Evolutionary conservation across 2,797 vertebrate species (phyloP), one percentile per base, ranked within the genome.

Genomic region (Enteromius paludinosus): DNA sequence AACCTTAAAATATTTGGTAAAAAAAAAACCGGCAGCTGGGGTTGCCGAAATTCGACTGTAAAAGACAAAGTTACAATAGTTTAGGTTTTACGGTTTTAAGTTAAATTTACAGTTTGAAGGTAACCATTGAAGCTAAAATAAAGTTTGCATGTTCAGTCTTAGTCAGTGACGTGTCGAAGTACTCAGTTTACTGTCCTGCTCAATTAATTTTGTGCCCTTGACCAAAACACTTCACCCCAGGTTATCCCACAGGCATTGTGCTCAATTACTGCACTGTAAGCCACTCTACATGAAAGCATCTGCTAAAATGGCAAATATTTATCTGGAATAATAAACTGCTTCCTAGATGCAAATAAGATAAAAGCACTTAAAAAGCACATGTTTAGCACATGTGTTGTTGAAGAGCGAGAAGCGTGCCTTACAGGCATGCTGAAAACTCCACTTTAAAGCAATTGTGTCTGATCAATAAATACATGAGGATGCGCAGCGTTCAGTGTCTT

Each of bases 401-500:
- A 65, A 52, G 23, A 61, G 59, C 15, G 0, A 61, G 47, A 35
- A 33, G 54, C 4, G 7, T 49, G 35, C 35, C n/a, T 56, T 65
- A 45, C 78, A 35, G 38, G 38, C 38, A 41, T 9, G 30, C 62
- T 73, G 68, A 84, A 82, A 59, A 82, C 75, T 74, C 76, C 56
- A 66, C 82, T 87, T 83, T 84, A 75, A 79, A 66, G 56, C 74
- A 70, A 87, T 84, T 78, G 71, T 73, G 71, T 83, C 64, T 56
- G 70, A 86, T 89, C 83, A 86, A 87, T 88, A 88, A 87, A 82
- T 75, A 80, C 79, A 76, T 78, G 81, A 70, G 79, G 41, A 30
- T 71, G 33, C 17, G 23, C 56, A 69, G 82, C 43, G 71, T 71
- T 85, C 43, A 54, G 77, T 56, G 81, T 74, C 79, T 84, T 73